Percentiles rank a stretch among this genome's conserved stretches.
phyloP scores from a whole-genome alignment of 2,888 invertebrate species.

The Zaprionus bogoriensis region DNA sequence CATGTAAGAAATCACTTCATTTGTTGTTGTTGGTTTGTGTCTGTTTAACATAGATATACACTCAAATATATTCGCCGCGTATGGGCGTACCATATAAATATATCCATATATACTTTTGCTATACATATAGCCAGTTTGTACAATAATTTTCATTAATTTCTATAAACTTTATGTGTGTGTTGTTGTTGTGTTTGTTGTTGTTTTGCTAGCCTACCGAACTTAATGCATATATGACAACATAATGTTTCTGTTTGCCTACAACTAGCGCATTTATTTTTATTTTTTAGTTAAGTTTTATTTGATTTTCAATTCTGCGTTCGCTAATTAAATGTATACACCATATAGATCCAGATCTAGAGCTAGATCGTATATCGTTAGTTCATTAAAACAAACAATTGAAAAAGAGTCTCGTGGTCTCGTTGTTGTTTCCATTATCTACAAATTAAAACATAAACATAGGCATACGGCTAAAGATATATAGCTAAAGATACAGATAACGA shows the following conservation, averaged over 20 bases:
- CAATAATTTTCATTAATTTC: constrained; percentile 70
- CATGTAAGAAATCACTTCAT: constrained; percentile 75
- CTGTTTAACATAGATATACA: constrained; percentile 48
- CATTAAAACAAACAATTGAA: constrained; percentile 65
- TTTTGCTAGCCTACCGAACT: constrained; percentile 58
- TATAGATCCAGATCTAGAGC: too few species aligned
- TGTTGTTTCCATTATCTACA: constrained; percentile 34
- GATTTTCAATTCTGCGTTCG: constrained; percentile 46
- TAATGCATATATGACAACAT: constrained; percentile 72
- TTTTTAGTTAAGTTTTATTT: constrained; percentile 27
- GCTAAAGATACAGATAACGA: constrained; percentile 1
- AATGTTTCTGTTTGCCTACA: constrained; percentile 42
- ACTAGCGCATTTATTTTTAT: constrained; percentile 19
- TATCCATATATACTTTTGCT: constrained; percentile 34
- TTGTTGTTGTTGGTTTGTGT: constrained; percentile 33
- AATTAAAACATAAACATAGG: constrained; percentile 39
- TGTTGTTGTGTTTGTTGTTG: constrained; percentile 19
- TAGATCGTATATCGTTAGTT: constrained; percentile 22
- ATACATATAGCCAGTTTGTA: constrained; percentile 61
- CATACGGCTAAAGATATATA: constrained; percentile 9
- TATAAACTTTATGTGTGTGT: constrained; percentile 57
- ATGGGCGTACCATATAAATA: constrained; percentile 36
- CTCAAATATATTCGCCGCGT: constrained; percentile 29
- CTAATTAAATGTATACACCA: constrained; percentile 18
- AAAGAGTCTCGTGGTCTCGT: constrained; percentile 71